Evolutionary conservation across 2,888 invertebrate species (phyloP).

Genomic region (Chymomyza caudatula): DNA sequence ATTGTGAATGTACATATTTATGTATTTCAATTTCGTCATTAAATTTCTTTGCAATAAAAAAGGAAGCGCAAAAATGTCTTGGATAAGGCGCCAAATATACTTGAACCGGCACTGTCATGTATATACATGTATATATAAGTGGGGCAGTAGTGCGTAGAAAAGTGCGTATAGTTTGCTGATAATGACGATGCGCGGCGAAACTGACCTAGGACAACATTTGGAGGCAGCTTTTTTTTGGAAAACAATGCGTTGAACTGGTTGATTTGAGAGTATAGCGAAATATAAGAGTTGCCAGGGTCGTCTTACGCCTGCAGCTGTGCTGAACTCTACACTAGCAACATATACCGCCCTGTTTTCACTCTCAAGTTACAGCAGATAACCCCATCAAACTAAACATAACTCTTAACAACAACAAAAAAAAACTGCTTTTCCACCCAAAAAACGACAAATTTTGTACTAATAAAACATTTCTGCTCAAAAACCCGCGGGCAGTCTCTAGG

Average conservation of each 20-base stretch:
- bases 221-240: neutral
- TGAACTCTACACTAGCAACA: neutral
- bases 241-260: conserved; percentile 2
- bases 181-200: conserved; percentile 13
- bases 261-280: neutral
- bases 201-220: conserved; percentile 52
- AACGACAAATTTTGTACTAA: conserved; percentile 53
- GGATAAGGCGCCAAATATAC: no score
- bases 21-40: no score
- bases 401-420: conserved; percentile 21
- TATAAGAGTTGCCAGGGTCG: no score
- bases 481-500: conserved; percentile 15
- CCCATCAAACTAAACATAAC: neutral
- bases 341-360: conserved; percentile 15
- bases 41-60: no score
- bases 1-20: no score
- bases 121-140: conserved; percentile 18
- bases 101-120: no score
- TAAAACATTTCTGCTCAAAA: no score
- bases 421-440: neutral
- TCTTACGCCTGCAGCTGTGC: conserved; percentile 32
- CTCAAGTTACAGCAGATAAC: conserved; percentile 37
- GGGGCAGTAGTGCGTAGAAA: conserved; percentile 52
- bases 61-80: no score
- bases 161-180: conserved; percentile 47